These are phyloP conservation scores for Chymomyza fuscimana DNA, from an alignment of 2,888 invertebrate species.

Conservation along the genomic window DNA sequence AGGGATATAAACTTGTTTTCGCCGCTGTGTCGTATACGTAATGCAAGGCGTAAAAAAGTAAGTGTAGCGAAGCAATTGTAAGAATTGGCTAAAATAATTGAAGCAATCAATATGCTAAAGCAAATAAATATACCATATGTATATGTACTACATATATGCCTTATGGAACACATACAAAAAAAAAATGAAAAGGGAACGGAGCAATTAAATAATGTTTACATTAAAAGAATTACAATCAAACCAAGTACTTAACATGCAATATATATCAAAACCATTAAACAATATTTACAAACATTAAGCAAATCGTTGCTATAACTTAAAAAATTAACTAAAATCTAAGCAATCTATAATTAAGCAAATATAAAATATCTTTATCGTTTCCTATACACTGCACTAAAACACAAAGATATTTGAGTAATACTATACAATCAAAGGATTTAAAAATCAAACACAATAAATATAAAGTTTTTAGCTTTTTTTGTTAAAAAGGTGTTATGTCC, in stretches of 20 bases:
- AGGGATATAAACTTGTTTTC: background rate
- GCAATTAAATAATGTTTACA: constrained; percentile 52
- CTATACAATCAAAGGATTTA: background rate
- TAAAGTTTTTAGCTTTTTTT: too few relatives aligned
- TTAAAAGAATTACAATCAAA: constrained; percentile 9
- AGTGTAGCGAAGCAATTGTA: background rate
- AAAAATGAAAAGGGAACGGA: background rate
- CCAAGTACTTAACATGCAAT: constrained; percentile 42
- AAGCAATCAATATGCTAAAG: background rate
- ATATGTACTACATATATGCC: background rate
- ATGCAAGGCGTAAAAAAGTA: constrained; percentile 15
- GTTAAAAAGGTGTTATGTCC: too few relatives aligned
- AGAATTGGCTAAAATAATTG: background rate
- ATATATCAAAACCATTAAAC: constrained; percentile 19
- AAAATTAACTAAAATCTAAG: constrained; percentile 40
- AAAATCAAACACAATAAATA: background rate
- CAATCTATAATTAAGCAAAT: constrained; percentile 42
- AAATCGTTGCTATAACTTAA: constrained; percentile 44
- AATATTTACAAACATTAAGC: constrained; percentile 19
- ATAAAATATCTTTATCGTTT: constrained; percentile 19
- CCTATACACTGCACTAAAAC: constrained; percentile 28
- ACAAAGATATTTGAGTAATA: constrained; percentile 25
- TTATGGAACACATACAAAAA: background rate
- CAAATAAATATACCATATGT: too few relatives aligned
- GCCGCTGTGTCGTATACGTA: constrained; percentile 48